Evolutionary conservation across 2,113 vertebrate species (phyloP).

Genomic region (Hepsetus odoe): DNA sequence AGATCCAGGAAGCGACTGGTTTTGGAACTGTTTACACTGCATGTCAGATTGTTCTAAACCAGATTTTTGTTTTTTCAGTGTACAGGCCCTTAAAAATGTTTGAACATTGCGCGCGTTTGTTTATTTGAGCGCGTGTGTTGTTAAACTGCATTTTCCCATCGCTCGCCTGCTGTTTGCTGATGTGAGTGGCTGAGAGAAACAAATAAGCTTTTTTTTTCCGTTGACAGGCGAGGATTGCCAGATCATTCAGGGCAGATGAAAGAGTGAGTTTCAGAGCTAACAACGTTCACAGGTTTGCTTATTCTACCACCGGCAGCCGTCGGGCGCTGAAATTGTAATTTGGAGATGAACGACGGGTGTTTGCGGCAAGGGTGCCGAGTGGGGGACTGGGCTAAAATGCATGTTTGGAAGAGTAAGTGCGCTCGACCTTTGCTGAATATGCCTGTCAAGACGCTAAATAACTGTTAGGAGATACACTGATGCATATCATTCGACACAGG

Average conservation of each 20-base stretch:
- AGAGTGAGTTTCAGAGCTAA: not conserved
- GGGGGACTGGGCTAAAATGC: not conserved
- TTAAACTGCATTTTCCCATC: conserved; percentile 2
- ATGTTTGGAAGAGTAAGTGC: not conserved
- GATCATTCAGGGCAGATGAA: not conserved
- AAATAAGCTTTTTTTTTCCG: conserved; percentile 7
- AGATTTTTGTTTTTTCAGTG: too few species aligned
- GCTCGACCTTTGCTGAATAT: not conserved
- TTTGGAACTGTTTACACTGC: not conserved
- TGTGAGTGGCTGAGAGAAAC: conserved; percentile 1
- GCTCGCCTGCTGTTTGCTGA: not conserved
- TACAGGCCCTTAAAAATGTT: not conserved
- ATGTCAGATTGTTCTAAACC: too few species aligned
- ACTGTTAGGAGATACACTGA: not conserved
- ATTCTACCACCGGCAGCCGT: not conserved
- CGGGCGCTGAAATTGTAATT: not conserved
- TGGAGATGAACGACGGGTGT: too few species aligned
- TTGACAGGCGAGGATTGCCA: not conserved
- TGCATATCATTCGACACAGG: not conserved
- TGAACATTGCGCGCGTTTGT: not conserved
- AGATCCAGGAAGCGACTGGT: too few species aligned
- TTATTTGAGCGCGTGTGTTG: not conserved
- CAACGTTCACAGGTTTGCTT: not conserved
- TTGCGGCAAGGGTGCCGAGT: not conserved
- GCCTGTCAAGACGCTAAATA: not conserved